A percentile compares a stretch with the other conserved stretches of the same genome.
These are phyloP conservation scores for Macrotus californicus DNA, from an alignment of 2,113 vertebrate genomes.

Conservation along the genomic window DNA sequence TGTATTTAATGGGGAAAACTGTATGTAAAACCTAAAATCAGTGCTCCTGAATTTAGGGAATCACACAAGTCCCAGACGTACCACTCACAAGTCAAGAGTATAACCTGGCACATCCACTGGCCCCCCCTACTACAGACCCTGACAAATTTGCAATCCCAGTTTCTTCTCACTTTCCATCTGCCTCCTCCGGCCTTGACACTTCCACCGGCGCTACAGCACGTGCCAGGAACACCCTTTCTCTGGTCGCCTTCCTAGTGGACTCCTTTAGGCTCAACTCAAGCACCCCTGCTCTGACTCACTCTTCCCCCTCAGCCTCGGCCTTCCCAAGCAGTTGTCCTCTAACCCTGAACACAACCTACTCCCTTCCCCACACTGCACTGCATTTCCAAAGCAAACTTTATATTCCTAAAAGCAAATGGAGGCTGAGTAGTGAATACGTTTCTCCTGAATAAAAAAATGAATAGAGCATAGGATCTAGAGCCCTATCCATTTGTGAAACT, in stretches of 20 bases:
- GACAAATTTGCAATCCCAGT: not conserved
- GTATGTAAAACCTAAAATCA: not conserved
- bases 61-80: not conserved
- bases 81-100: not conserved
- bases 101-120: not conserved
- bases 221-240: not conserved
- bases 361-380: not conserved
- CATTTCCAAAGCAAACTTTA: not conserved
- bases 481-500: not conserved
- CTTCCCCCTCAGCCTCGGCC: not conserved
- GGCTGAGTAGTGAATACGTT: not conserved
- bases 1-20: not conserved
- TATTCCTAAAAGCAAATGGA: not conserved
- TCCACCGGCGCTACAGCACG: not conserved
- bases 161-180: not conserved
- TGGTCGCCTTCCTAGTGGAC: not conserved
- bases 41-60: not conserved
- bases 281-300: not conserved
- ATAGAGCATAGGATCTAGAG: not conserved
- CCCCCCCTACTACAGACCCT: not conserved
- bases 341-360: not conserved
- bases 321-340: not conserved
- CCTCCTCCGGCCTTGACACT: not conserved
- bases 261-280: not conserved
- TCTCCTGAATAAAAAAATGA: not conserved